A percentile compares a stretch with the other conserved stretches of the same genome.
Evolutionary conservation across 2,888 invertebrate species (phyloP).

Genomic region (Stenotaenia linearis): DNA sequence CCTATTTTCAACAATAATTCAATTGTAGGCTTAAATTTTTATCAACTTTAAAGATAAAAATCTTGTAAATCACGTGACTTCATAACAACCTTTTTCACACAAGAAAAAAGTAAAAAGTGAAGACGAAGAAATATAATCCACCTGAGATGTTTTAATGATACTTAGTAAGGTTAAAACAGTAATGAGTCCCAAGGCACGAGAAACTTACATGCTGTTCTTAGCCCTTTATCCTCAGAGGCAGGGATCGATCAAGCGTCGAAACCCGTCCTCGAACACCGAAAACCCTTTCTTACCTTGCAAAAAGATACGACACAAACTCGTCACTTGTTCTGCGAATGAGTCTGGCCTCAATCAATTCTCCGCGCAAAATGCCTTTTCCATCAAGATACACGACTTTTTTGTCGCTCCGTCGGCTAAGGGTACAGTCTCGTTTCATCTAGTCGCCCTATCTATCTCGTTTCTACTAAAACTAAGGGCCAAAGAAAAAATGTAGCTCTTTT

Average conservation of each 20-base stretch:
- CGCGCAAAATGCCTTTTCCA: neutral
- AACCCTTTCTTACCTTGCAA: neutral
- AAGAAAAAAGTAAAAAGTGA: neutral
- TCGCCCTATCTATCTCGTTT: neutral
- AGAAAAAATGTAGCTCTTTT: neutral
- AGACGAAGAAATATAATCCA: neutral
- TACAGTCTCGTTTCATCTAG: neutral
- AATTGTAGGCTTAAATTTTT: neutral
- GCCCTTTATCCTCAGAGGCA: neutral
- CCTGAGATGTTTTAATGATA: neutral
- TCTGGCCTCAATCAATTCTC: neutral
- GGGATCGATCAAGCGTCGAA: neutral
- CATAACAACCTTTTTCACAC: neutral
- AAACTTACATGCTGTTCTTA: neutral
- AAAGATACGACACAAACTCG: neutral
- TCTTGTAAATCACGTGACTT: neutral
- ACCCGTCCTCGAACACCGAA: neutral
- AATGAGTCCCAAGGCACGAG: neutral
- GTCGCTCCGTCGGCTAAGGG: neutral
- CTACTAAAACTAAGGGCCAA: neutral
- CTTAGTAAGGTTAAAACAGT: neutral
- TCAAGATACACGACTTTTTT: neutral
- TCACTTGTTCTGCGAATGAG: neutral
- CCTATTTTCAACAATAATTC: neutral
- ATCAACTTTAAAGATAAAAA: neutral